Percentiles rank a stretch among this genome's conserved stretches.
These are phyloP conservation scores for Aspiorhynchus laticeps DNA, from an alignment of 2,113 vertebrate species.

Conservation along the genomic window DNA sequence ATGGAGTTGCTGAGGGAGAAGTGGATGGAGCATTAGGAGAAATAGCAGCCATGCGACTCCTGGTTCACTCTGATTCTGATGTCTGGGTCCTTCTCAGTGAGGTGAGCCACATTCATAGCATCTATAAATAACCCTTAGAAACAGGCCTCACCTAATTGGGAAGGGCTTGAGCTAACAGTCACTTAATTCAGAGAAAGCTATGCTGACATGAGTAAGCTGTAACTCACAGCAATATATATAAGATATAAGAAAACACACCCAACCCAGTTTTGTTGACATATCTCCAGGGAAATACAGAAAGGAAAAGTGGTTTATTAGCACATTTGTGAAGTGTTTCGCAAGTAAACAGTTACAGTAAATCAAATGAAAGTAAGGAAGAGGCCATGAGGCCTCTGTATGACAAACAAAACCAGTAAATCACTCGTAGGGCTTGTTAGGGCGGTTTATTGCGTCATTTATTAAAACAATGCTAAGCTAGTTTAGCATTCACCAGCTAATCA, in stretches of 20 bases:
- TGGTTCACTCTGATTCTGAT: constrained; percentile 73
- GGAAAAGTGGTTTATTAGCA: background rate
- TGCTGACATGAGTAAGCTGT: background rate
- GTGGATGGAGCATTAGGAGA: constrained; percentile 68
- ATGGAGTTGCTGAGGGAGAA: constrained; percentile 76
- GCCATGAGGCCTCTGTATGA: background rate
- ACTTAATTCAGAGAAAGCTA: background rate
- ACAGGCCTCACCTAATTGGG: background rate
- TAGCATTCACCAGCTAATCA: background rate
- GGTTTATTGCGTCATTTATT: background rate
- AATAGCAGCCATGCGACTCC: constrained; percentile 77
- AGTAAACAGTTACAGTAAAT: background rate
- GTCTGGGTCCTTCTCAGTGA: constrained; percentile 83
- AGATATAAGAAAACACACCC: background rate
- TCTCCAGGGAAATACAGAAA: background rate
- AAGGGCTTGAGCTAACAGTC: background rate
- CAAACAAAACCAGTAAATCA: background rate
- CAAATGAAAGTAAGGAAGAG: background rate
- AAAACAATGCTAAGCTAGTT: background rate
- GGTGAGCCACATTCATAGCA: constrained; percentile 65
- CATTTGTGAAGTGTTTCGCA: background rate
- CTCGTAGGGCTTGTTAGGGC: background rate
- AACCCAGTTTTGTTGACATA: background rate
- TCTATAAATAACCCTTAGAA: background rate
- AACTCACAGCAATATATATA: too few species aligned